These are phyloP conservation scores for Trichonephila clavipes DNA, from an alignment of 1,140 invertebrate species.

Conservation along the genomic window DNA sequence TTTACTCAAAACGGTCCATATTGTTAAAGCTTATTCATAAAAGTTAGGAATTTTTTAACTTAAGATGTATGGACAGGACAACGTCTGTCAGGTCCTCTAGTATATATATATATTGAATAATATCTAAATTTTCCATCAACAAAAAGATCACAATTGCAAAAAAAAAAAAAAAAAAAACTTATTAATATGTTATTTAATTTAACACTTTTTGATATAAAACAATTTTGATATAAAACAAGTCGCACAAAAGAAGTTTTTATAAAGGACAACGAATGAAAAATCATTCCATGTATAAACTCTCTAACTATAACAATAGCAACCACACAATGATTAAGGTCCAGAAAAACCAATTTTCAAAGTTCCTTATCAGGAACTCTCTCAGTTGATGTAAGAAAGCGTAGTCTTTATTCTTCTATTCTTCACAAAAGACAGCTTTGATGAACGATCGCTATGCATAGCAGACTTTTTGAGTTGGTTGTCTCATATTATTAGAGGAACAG, in stretches of 20 bases:
- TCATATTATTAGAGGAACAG: slow-evolving; percentile 1
- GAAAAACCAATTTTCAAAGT: not conserved
- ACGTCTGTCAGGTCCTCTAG: too few relatives aligned
- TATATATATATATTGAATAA: too few relatives aligned
- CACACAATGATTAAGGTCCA: not conserved
- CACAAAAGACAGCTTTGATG: not conserved
- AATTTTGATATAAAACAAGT: too few relatives aligned
- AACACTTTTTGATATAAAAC: too few relatives aligned
- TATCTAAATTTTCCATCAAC: too few relatives aligned
- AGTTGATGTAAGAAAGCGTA: not conserved
- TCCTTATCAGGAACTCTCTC: not conserved
- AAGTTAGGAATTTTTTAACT: too few relatives aligned
- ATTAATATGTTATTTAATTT: too few relatives aligned
- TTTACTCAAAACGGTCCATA: too few relatives aligned
- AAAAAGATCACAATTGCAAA: too few relatives aligned
- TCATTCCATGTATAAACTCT: not conserved
- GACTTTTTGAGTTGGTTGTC: not conserved
- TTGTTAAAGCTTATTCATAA: too few relatives aligned
- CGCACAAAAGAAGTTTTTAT: not conserved
- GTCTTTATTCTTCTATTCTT: not conserved
- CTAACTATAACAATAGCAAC: not conserved
- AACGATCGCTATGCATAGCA: not conserved
- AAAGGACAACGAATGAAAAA: not conserved
- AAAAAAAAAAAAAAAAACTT: too few relatives aligned
- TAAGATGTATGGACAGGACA: too few relatives aligned